Evolutionary conservation across 1,140 invertebrate species (phyloP).

Genomic region (Heliconius hewitsoni): DNA sequence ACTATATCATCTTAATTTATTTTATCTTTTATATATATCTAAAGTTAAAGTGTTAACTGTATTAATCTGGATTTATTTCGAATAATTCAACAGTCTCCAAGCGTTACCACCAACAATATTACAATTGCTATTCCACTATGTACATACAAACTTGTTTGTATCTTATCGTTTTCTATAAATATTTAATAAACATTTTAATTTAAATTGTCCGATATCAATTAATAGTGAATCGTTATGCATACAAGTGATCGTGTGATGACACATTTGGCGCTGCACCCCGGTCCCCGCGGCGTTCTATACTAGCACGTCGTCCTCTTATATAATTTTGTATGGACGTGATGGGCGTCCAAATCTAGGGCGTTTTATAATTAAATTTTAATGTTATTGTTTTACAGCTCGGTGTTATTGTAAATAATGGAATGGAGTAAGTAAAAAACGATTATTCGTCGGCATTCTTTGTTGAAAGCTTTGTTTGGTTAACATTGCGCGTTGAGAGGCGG

Average conservation of each 20-base stretch:
- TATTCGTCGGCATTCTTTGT: too few relatives aligned
- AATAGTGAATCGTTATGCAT: slow-evolving; percentile 19
- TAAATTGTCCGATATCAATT: slow-evolving; percentile 14
- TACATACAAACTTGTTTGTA: not conserved
- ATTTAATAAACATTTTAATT: slow-evolving; percentile 4
- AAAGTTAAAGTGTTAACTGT: too few relatives aligned
- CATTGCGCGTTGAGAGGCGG: too few relatives aligned
- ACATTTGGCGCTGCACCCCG: not conserved
- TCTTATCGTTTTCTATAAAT: not conserved
- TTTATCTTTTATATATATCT: too few relatives aligned
- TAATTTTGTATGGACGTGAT: too few relatives aligned
- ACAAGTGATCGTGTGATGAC: not conserved
- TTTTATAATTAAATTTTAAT: too few relatives aligned
- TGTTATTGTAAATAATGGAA: too few relatives aligned
- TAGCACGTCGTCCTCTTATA: not conserved
- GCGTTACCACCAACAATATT: not conserved
- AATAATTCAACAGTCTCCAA: not conserved
- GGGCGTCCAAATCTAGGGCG: too few relatives aligned
- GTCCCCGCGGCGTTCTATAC: not conserved
- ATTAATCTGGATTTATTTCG: not conserved
- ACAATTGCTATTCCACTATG: not conserved
- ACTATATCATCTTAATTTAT: too few relatives aligned
- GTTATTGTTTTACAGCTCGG: too few relatives aligned
- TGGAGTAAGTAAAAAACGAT: too few relatives aligned
- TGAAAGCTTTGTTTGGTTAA: too few relatives aligned